Evolutionary conservation across 2,797 vertebrate species (phyloP).

Genomic region (Scolopax rusticola): DNA sequence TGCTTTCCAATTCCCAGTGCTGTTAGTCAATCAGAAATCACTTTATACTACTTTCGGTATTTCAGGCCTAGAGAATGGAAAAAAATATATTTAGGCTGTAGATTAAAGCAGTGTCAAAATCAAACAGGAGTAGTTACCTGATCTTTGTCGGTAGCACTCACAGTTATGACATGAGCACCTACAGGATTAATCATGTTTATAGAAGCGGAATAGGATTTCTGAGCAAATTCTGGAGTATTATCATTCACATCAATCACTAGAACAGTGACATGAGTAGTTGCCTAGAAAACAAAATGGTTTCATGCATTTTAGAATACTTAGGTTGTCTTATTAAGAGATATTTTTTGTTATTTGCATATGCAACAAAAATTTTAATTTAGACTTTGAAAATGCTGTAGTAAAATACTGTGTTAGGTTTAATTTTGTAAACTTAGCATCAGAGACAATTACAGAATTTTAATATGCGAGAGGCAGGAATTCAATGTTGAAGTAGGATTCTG

Average conservation of each 20-base stretch:
- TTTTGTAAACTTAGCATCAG: neutral
- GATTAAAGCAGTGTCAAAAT: neutral
- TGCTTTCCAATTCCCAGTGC: neutral
- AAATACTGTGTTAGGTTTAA: neutral
- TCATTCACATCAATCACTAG: conserved; percentile 70
- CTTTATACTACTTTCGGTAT: neutral
- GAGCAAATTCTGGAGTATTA: conserved; percentile 67
- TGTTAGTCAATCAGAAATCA: neutral
- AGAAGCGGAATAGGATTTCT: conserved; percentile 56
- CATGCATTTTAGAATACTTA: neutral
- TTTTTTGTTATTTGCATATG: neutral
- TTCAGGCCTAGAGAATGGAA: neutral
- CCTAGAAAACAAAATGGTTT: conserved; percentile 48
- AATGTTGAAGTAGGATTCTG: neutral
- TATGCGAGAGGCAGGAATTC: neutral
- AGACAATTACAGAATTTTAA: neutral
- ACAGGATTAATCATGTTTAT: conserved; percentile 56
- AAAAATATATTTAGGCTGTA: neutral
- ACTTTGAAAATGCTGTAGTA: neutral
- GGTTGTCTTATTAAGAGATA: neutral
- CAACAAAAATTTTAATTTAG: neutral
- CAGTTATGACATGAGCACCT: conserved; percentile 46
- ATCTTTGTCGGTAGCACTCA: conserved; percentile 62
- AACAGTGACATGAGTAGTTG: neutral
- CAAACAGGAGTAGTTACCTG: conserved; percentile 42